These are phyloP conservation scores for Xenopus laevis DNA, from an alignment of 2,113 vertebrate genomes.

Conservation along the genomic window DNA sequence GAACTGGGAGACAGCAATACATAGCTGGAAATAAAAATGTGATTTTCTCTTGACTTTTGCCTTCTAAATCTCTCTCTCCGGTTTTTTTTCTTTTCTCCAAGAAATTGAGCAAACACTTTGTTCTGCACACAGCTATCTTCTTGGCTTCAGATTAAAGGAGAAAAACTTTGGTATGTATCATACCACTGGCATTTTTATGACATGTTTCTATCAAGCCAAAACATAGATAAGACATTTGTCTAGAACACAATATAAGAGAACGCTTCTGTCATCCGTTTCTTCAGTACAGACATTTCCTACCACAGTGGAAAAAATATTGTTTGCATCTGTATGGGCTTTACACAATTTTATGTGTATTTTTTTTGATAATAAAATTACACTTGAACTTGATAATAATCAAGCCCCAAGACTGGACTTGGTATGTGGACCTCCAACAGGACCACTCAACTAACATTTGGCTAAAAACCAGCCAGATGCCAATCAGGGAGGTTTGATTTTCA, in stretches of 20 bases:
- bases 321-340: no score
- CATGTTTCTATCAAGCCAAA: slow-evolving; percentile 42
- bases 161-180: slow-evolving; percentile 20
- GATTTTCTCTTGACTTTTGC: slow-evolving; percentile 52
- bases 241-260: slow-evolving; percentile 38
- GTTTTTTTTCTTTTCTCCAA: not conserved
- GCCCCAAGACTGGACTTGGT: no score
- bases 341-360: no score
- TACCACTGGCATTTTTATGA: slow-evolving; percentile 36
- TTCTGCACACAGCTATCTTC: slow-evolving; percentile 47
- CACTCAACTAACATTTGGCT: no score
- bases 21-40: slow-evolving; percentile 47
- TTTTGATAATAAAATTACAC: no score
- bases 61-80: not conserved
- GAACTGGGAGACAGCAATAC: slow-evolving; percentile 8
- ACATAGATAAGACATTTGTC: slow-evolving; percentile 45
- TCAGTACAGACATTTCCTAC: not conserved
- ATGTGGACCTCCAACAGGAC: no score
- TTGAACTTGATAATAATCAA: no score
- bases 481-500: no score
- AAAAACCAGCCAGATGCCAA: no score
- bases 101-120: slow-evolving; percentile 39
- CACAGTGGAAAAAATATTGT: slow-evolving; percentile 14
- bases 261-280: slow-evolving; percentile 7
- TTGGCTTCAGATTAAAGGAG: slow-evolving; percentile 60